phyloP scores from a whole-genome alignment of 2,888 invertebrate species.

The Anticlea derivata region DNA sequence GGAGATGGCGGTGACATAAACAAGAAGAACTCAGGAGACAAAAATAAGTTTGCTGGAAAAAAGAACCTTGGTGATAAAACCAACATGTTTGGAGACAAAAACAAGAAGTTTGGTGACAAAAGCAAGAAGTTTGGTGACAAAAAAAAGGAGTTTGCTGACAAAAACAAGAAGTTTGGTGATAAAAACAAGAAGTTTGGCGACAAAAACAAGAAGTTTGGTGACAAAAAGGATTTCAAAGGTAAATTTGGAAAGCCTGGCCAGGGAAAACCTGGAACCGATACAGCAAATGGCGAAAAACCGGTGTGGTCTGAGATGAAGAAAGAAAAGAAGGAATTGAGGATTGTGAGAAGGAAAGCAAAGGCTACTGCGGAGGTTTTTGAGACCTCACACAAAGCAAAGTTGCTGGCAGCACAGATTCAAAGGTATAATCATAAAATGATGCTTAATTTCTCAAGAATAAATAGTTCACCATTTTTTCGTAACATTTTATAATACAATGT shows the following conservation, averaged over 20 bases:
- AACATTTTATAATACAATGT: too few species aligned
- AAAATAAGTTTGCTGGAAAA: conserved; percentile 30
- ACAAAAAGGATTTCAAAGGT: conserved; percentile 32
- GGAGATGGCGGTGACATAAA: conserved; percentile 18
- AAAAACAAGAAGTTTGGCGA: conserved; percentile 29
- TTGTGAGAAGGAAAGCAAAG: conserved; percentile 86
- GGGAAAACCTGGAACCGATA: conserved; percentile 24
- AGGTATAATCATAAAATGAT: conserved; percentile 60
- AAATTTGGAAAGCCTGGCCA: conserved; percentile 28
- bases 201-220: conserved; percentile 26
- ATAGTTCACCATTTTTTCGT: too few species aligned
- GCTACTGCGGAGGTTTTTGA: conserved; percentile 73
- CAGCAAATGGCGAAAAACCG: conserved; percentile 69
- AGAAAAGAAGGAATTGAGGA: conserved; percentile 88
- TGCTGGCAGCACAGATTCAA: conserved; percentile 73
- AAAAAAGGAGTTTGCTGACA: conserved; percentile 19
- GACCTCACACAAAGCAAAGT: conserved; percentile 72
- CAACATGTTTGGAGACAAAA: conserved; percentile 28
- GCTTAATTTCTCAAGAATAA: too few species aligned
- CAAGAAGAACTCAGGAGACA: conserved; percentile 21
- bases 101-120: conserved; percentile 12
- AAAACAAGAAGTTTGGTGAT: conserved; percentile 25
- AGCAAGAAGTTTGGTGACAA: conserved; percentile 27
- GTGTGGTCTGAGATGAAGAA: conserved; percentile 91
- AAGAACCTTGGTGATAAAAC: conserved; percentile 10